Evolutionary conservation across 2,797 vertebrate species (phyloP).

Genomic region (Periparus ater): DNA sequence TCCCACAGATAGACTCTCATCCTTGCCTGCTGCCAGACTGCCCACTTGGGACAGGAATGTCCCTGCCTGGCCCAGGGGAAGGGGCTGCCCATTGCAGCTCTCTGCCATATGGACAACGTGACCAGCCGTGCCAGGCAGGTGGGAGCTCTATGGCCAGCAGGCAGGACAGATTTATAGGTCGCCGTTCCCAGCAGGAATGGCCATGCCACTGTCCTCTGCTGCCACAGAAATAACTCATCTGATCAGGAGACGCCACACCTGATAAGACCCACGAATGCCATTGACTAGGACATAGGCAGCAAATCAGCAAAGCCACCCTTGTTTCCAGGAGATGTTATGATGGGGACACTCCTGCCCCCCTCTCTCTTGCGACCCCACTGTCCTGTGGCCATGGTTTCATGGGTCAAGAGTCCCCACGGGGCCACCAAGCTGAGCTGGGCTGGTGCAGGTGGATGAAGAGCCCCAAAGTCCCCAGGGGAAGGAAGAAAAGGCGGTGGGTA

Average conservation of each 20-base stretch:
- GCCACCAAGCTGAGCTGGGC: not conserved
- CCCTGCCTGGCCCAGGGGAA: not conserved
- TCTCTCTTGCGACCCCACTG: not conserved
- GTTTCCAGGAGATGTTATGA: not conserved
- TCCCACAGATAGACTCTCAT: not conserved
- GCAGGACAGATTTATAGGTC: not conserved
- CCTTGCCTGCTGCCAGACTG: not conserved
- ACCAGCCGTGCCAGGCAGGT: not conserved
- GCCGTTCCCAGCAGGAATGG: not conserved
- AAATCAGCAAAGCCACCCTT: not conserved
- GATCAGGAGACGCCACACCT: not conserved
- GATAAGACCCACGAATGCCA: not conserved
- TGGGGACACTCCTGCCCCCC: not conserved
- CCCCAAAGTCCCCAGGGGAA: not conserved
- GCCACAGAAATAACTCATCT: slow-evolving; percentile 18
- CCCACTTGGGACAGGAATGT: not conserved
- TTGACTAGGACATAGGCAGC: not conserved
- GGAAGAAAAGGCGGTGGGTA: accelerated
- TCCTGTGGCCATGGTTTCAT: not conserved
- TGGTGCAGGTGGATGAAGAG: accelerated
- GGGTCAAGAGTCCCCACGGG: not conserved
- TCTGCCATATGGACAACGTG: not conserved
- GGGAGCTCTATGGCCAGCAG: not conserved
- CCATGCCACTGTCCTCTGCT: not conserved
- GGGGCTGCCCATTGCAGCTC: not conserved